Percentiles rank a stretch among this genome's conserved stretches.
These are phyloP conservation scores for Eilema griseolum DNA, from an alignment of 2,888 invertebrate genomes.

Conservation along the genomic window DNA sequence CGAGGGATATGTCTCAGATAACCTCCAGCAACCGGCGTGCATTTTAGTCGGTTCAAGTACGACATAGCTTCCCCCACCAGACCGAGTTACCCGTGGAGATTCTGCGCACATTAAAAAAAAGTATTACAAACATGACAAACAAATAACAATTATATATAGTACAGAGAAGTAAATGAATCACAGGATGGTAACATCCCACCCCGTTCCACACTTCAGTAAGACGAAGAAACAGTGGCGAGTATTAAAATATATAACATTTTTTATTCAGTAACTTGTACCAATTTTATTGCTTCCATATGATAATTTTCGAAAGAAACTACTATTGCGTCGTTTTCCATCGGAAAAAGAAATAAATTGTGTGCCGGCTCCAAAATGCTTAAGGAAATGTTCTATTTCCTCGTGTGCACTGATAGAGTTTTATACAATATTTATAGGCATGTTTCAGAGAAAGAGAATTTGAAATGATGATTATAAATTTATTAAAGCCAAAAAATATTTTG, in stretches of 20 bases:
- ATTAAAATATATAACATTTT: slow-evolving; percentile 60
- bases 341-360: slow-evolving; percentile 11
- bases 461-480: background rate
- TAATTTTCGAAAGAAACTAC: slow-evolving; percentile 43
- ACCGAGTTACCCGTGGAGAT: too few relatives aligned
- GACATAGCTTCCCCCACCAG: too few relatives aligned
- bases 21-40: too few relatives aligned
- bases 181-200: too few relatives aligned
- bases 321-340: slow-evolving; percentile 11
- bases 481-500: background rate
- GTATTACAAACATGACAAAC: too few relatives aligned
- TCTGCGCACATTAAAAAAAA: too few relatives aligned
- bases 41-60: too few relatives aligned
- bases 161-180: too few relatives aligned
- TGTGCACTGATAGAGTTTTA: background rate
- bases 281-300: slow-evolving; percentile 66
- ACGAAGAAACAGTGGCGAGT: slow-evolving; percentile 62
- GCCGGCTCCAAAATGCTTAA: slow-evolving; percentile 1
- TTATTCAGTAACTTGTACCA: slow-evolving; percentile 60
- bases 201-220: slow-evolving; percentile 48
- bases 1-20: too few relatives aligned
- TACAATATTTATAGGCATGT: background rate
- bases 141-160: too few relatives aligned
- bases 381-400: slow-evolving; percentile 10
- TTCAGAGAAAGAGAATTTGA: background rate